Conservation (phyloP, 1,140 invertebrate genomes). For the Plutomurus gul region DNA sequence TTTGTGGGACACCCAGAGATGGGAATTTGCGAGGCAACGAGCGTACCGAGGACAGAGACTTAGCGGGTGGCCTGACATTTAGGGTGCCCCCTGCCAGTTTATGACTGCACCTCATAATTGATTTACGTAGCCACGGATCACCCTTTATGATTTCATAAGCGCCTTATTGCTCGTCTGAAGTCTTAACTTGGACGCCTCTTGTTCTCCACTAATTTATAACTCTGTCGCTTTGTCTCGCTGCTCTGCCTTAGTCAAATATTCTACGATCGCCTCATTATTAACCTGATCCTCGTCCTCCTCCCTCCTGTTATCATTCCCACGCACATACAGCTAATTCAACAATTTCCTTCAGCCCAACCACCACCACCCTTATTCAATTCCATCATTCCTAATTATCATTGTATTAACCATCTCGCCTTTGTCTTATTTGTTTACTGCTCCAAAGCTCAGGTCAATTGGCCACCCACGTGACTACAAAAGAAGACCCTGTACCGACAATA, state of each 20-base stretch:
- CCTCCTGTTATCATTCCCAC: background rate
- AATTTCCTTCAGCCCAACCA: background rate
- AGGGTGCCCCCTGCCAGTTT: slow-evolving; percentile 10
- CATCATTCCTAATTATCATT: no score
- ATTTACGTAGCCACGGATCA: slow-evolving; percentile 6
- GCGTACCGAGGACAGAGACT: background rate
- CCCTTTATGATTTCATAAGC: slow-evolving; percentile 7
- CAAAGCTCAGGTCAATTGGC: no score
- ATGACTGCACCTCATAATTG: slow-evolving; percentile 26
- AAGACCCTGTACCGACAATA: no score
- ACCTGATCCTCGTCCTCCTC: background rate
- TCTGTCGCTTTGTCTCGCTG: background rate
- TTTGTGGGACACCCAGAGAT: no score
- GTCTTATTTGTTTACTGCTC: no score
- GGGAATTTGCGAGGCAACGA: no score
- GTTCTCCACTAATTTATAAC: slow-evolving; percentile 13
- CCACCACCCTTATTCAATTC: no score
- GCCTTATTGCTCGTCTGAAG: background rate
- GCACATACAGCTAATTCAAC: background rate
- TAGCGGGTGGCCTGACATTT: slow-evolving; percentile 11
- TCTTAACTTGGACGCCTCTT: background rate
- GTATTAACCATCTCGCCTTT: no score
- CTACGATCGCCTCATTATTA: background rate
- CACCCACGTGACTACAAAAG: no score
- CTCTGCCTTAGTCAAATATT: background rate